A percentile compares a stretch with the other conserved stretches of the same genome.
These are phyloP conservation scores for Pterocles gutturalis DNA, from an alignment of 2,113 vertebrate genomes.

Conservation along the genomic window DNA sequence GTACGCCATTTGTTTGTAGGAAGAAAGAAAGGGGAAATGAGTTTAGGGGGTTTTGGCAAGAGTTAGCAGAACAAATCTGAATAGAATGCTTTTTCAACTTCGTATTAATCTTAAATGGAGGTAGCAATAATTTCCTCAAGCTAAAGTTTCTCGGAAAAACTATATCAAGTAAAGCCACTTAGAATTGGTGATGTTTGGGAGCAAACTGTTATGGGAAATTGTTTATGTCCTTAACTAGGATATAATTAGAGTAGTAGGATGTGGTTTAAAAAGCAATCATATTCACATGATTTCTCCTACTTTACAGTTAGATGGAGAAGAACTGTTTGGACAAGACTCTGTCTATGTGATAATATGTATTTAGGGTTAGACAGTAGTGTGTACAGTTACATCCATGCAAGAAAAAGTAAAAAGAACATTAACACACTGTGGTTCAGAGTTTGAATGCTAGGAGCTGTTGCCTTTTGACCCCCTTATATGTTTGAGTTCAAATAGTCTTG, in stretches of 20 bases:
- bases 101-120: not conserved
- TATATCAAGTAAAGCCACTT: not conserved
- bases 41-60: not conserved
- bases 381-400: not conserved
- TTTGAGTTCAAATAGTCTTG: not conserved
- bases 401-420: not conserved
- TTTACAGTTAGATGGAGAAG: not conserved
- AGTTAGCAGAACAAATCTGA: not conserved
- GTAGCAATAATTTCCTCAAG: not conserved
- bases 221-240: not conserved
- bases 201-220: not conserved
- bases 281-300: not conserved
- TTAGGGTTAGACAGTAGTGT: not conserved
- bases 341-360: not conserved
- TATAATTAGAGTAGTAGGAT: conserved; percentile 19
- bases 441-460: not conserved
- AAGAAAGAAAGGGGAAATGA: not conserved
- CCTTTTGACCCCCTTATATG: not conserved
- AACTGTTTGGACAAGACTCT: not conserved
- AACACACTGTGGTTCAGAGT: not conserved
- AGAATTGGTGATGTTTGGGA: not conserved
- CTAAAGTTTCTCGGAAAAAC: not conserved
- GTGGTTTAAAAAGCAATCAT: not conserved
- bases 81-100: not conserved
- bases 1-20: not conserved